Percentiles rank a stretch among this genome's conserved stretches.
Conservation (phyloP, 2,888 invertebrate genomes). For the Torymus texanus region DNA sequence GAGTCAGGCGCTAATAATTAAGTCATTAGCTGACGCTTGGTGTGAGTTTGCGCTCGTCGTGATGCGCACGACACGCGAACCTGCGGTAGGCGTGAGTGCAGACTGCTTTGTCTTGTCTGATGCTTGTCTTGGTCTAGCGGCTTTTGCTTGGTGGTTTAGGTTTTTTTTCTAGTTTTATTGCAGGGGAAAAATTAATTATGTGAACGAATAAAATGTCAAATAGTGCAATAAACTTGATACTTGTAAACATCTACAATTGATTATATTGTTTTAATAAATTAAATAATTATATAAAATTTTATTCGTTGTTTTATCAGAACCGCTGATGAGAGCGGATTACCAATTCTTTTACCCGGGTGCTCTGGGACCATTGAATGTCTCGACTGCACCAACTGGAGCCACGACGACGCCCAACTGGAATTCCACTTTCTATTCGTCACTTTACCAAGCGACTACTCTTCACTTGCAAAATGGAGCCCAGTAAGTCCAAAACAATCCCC, state of each 20-base stretch:
- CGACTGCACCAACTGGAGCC: conserved; percentile 65
- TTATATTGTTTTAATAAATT: background rate
- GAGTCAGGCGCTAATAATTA: conserved; percentile 33
- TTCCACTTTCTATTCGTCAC: conserved; percentile 72
- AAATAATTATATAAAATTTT: background rate
- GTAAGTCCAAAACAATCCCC: conserved; percentile 52
- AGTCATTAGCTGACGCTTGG: conserved; percentile 12
- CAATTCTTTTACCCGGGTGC: conserved; percentile 73
- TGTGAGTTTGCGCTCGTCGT: too few relatives aligned
- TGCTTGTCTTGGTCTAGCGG: background rate
- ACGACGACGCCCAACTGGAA: conserved; percentile 71
- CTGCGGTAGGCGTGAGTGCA: background rate
- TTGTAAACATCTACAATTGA: background rate
- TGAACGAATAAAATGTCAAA: too few relatives aligned
- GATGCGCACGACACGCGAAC: conserved; percentile 11
- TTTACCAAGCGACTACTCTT: conserved; percentile 68
- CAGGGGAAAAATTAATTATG: background rate
- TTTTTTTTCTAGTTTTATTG: background rate
- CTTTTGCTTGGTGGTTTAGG: background rate
- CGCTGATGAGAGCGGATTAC: conserved; percentile 72
- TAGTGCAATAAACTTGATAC: too few relatives aligned
- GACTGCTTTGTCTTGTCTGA: background rate
- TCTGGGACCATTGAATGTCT: conserved; percentile 71
- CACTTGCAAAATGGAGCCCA: conserved; percentile 70
- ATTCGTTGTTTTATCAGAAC: conserved; percentile 62